A percentile compares a stretch with the other conserved stretches of the same genome.
Evolutionary conservation across 2,797 vertebrate genomes (phyloP).

Genomic region (Alfaro cultratus): DNA sequence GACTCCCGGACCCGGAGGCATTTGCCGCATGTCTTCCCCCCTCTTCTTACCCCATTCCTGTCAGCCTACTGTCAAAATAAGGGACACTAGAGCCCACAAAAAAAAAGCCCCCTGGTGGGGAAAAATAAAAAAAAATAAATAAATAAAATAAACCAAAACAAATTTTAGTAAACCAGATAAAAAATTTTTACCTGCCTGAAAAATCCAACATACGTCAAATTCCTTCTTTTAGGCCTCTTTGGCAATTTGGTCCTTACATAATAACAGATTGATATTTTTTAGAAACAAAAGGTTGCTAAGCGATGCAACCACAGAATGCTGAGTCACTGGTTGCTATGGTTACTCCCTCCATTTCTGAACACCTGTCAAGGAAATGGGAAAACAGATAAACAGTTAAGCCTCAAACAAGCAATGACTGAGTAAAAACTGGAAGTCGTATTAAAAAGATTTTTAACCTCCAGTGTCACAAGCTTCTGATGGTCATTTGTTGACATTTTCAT

Average conservation of each 20-base stretch:
- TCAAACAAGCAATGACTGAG: background rate
- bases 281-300: background rate
- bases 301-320: background rate
- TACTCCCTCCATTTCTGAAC: background rate
- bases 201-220: background rate
- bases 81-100: no score
- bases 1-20: no score
- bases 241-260: background rate
- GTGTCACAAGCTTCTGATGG: background rate
- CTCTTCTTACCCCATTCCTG: no score
- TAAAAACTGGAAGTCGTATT: background rate
- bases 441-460: background rate
- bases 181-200: background rate
- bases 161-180: background rate
- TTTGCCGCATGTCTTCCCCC: no score
- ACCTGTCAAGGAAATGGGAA: background rate
- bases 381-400: background rate
- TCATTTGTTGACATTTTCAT: background rate
- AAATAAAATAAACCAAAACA: background rate
- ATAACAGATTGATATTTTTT: background rate
- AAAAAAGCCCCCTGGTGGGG: no score
- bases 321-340: conserved; percentile 2
- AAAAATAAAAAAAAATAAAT: no score
- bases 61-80: no score
- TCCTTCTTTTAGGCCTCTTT: background rate